These are phyloP conservation scores for Lomographa bimaculata DNA, from an alignment of 2,888 invertebrate species.

Conservation along the genomic window DNA sequence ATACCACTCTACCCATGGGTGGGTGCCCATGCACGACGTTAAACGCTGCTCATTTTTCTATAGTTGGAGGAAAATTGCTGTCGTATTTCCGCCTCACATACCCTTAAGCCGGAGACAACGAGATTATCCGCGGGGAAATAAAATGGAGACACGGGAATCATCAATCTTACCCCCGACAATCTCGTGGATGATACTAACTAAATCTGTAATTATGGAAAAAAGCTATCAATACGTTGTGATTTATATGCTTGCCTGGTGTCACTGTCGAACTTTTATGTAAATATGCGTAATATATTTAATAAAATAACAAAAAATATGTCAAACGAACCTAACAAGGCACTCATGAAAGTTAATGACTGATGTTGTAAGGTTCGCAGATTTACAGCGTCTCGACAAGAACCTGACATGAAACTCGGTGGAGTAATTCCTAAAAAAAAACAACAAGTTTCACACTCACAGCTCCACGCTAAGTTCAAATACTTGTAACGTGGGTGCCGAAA, in stretches of 20 bases:
- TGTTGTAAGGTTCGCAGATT: no score
- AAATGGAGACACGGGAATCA: slow-evolving; percentile 75
- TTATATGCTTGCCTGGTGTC: slow-evolving; percentile 14
- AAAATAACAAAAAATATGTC: no score
- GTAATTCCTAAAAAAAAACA: no score
- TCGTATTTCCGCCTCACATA: slow-evolving; percentile 80
- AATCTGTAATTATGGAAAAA: slow-evolving; percentile 45
- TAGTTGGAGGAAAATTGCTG: slow-evolving; percentile 79
- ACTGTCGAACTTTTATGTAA: slow-evolving; percentile 2
- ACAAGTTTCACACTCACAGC: no score
- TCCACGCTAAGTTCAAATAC: no score
- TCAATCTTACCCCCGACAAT: slow-evolving; percentile 65
- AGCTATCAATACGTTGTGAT: slow-evolving; percentile 22
- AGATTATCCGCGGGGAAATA: slow-evolving; percentile 79
- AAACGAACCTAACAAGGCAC: no score
- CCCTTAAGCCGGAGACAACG: slow-evolving; percentile 79
- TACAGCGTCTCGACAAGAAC: no score
- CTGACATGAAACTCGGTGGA: no score
- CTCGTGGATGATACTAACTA: slow-evolving; percentile 47
- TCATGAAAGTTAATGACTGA: no score
- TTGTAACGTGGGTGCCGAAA: no score
- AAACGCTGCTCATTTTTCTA: slow-evolving; percentile 78
- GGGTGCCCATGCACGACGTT: slow-evolving; percentile 66
- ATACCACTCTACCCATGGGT: slow-evolving; percentile 47
- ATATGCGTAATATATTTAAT: no score